These are phyloP conservation scores for Nematopogon swammerdamellus DNA, from an alignment of 2,888 invertebrate species.

Conservation along the genomic window DNA sequence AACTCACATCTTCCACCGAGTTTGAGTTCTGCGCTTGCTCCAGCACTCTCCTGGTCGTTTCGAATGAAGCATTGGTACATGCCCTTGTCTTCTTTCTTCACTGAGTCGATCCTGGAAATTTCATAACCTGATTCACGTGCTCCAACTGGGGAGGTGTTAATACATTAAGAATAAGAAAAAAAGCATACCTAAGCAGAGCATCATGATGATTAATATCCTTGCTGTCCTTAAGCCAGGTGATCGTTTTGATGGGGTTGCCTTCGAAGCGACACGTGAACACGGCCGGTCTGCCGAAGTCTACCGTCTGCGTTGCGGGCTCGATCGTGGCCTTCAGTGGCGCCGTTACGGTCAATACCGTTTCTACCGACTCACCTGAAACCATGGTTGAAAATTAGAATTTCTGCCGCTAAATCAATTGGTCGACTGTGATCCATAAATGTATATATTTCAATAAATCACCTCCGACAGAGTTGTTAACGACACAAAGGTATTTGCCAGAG, in stretches of 20 bases:
- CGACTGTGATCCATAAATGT: background rate
- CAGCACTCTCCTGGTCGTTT: conserved; percentile 90
- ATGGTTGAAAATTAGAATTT: too few species aligned
- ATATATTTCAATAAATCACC: conserved; percentile 24
- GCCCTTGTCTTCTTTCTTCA: conserved; percentile 92
- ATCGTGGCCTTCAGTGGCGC: conserved; percentile 86
- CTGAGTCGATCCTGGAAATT: conserved; percentile 73
- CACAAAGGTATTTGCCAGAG: conserved; percentile 91
- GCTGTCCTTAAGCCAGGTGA: conserved; percentile 92
- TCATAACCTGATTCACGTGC: too few species aligned
- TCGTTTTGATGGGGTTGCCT: conserved; percentile 87
- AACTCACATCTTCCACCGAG: conserved; percentile 83
- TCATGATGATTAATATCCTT: conserved; percentile 81
- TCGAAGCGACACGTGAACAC: conserved; percentile 88
- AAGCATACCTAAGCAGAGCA: conserved; percentile 63
- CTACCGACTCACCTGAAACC: conserved; percentile 83
- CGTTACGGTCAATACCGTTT: conserved; percentile 88
- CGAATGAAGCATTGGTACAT: conserved; percentile 97
- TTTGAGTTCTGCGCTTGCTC: conserved; percentile 88
- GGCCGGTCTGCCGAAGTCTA: conserved; percentile 91
- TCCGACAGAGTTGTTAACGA: conserved; percentile 93
- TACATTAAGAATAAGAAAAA: too few species aligned
- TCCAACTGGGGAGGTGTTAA: too few species aligned
- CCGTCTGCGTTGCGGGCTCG: conserved; percentile 87
- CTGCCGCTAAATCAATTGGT: background rate